Evolutionary conservation across 37 sponge, comb jelly and placozoan species (phyloP).

Genomic region (Oscarella lobularis): DNA sequence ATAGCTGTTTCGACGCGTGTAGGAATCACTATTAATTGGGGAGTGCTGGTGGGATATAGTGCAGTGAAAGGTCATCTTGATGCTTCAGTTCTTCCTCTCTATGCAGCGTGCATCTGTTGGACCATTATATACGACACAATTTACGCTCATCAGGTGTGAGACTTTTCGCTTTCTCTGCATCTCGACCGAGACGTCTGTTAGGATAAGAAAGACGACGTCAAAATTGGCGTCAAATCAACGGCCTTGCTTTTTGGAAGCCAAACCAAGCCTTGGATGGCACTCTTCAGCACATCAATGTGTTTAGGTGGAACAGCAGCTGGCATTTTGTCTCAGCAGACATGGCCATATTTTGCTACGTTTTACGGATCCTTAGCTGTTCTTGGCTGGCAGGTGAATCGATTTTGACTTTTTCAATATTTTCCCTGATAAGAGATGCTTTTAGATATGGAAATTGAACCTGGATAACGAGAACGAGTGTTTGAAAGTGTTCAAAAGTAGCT

Average conservation of each 20-base stretch:
- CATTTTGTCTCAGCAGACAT: conserved; percentile 2
- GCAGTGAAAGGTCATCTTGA: conserved; percentile 29
- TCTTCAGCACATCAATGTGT: conserved; percentile 16
- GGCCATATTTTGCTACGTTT: conserved; percentile 27
- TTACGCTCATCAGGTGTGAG: conserved; percentile 42
- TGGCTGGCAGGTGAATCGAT: conserved; percentile 19
- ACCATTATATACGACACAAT: conserved; percentile 56
- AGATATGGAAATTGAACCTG: conserved; percentile 31
- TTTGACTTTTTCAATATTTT: conserved; percentile 11
- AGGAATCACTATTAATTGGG: conserved; percentile 51
- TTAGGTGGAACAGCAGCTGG: conserved; percentile 12
- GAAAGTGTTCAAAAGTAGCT: conserved; percentile 26
- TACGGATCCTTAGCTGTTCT: conserved; percentile 2
- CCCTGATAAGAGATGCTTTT: not conserved
- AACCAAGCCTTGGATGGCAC: conserved; percentile 13
- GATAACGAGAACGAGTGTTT: conserved; percentile 23
- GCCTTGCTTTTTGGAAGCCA: conserved; percentile 29
- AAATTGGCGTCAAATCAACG: conserved; percentile 41
- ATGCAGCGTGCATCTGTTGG: conserved; percentile 40
- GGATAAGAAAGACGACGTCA: conserved; percentile 46
- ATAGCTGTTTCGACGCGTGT: not conserved
- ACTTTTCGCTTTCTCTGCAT: not conserved
- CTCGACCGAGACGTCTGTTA: not conserved
- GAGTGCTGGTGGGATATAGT: conserved; percentile 41
- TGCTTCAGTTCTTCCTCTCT: conserved; percentile 25